A percentile compares a stretch with the other conserved stretches of the same genome.
These are phyloP conservation scores for Hetaerina titia DNA, from an alignment of 2,888 invertebrate species.

Conservation along the genomic window DNA sequence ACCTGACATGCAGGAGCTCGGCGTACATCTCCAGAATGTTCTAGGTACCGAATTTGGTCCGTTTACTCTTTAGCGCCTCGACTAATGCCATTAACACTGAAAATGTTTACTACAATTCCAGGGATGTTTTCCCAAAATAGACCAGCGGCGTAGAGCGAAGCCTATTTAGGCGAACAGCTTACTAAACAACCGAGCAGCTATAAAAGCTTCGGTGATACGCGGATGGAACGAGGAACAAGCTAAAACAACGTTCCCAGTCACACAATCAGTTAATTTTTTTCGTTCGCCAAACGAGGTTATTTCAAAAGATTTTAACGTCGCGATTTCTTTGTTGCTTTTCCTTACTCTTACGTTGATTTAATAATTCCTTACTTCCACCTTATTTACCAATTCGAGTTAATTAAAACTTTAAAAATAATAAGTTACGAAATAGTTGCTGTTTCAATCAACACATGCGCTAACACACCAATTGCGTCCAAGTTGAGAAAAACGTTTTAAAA, in stretches of 20 bases:
- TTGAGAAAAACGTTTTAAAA: too few relatives aligned
- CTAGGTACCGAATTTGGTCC: neutral
- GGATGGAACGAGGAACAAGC: neutral
- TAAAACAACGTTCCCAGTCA: neutral
- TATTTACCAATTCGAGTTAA: too few relatives aligned
- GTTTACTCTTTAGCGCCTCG: neutral
- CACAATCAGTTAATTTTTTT: neutral
- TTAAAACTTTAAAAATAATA: too few relatives aligned
- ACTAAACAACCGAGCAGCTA: neutral
- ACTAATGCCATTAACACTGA: neutral
- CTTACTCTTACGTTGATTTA: too few relatives aligned
- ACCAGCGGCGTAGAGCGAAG: neutral
- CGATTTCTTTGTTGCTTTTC: neutral
- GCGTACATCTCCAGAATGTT: neutral
- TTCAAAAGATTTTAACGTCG: neutral
- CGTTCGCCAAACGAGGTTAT: neutral
- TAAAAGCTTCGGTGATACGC: neutral
- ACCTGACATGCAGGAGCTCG: neutral
- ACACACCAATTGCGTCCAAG: too few relatives aligned
- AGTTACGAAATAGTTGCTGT: too few relatives aligned
- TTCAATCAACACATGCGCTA: too few relatives aligned
- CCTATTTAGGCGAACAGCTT: neutral
- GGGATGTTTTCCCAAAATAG: neutral
- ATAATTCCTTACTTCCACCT: too few relatives aligned
- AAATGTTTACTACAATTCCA: neutral